Evolutionary conservation across 2,888 invertebrate genomes (phyloP), one percentile per base, ranked within the genome.

Genomic region (Pyrrhia umbra): DNA sequence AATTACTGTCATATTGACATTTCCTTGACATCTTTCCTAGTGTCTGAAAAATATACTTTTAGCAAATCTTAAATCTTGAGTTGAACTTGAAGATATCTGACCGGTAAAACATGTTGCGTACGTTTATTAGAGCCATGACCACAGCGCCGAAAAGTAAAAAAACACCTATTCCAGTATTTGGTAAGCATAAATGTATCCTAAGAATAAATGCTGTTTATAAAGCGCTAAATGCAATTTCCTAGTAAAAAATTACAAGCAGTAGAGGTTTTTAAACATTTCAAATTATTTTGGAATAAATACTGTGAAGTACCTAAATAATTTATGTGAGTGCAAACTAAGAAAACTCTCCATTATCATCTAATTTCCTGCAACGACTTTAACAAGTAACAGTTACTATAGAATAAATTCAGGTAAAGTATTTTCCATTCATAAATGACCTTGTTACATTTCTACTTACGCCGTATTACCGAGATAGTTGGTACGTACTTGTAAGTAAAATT

Each of bases 131-230:
- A 82, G 47, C 85, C 83, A 85, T 85, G 79, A 67, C 75, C 65
- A 9, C 55, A 63, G n/a, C 60, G 75, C 1, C 66, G 76, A 16
- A 21, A 39, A 43, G 71, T 2, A 80, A 70, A 21, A 87, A 81
- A 66, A 79, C 90, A 10, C 92, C 93, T 0, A 83, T 92, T 42
- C 59, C 89, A 40, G 85, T 92, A 8, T 93, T 90, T 82, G 92
- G 92, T 92, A 67, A 85, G 85, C 74, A n/a, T 16, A 2, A 15
- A 23, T 18, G 4, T 6, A 5, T 47, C 6, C 5, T n/a, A n/a
- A n/a, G n/a, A n/a, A n/a, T n/a, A n/a, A n/a, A n/a, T n/a, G n/a
- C n/a, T n/a, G n/a, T n/a, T n/a, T n/a, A n/a, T n/a, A n/a, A n/a
- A n/a, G n/a, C n/a, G n/a, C n/a, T n/a, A n/a, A n/a, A n/a, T n/a